These are phyloP conservation scores for Eupelmus urozonus DNA, from an alignment of 2,888 invertebrate genomes.

Conservation along the genomic window DNA sequence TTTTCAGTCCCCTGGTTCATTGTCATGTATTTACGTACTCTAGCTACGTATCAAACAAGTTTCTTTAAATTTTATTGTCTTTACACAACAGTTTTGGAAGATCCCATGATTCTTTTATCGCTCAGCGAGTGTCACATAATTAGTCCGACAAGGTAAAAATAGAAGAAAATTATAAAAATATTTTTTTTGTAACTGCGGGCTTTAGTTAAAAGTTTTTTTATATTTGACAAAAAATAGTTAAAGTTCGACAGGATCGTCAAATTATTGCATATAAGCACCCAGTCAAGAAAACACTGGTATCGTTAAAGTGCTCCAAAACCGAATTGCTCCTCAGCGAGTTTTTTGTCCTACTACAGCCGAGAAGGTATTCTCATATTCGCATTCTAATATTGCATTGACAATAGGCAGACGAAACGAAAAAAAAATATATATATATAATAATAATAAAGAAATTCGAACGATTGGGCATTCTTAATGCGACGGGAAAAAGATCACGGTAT, in stretches of 20 bases:
- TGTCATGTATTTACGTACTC: conserved; percentile 55
- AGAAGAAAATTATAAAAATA: background rate
- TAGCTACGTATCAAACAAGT: conserved; percentile 46
- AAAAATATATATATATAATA: background rate
- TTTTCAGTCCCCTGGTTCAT: conserved; percentile 51
- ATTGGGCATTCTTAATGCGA: conserved; percentile 46
- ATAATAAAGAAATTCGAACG: conserved; percentile 44
- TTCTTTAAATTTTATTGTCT: conserved; percentile 32
- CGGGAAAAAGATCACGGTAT: conserved; percentile 54
- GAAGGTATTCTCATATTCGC: conserved; percentile 43
- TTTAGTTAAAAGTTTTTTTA: background rate
- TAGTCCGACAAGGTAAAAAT: no score
- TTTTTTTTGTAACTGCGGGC: background rate
- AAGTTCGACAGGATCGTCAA: conserved; percentile 35
- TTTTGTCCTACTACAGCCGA: conserved; percentile 44
- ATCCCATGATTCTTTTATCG: conserved; percentile 48
- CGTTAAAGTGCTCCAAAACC: conserved; percentile 41
- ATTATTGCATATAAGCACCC: conserved; percentile 49
- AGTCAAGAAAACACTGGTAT: conserved; percentile 44
- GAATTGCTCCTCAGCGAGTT: conserved; percentile 39
- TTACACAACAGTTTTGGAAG: conserved; percentile 46
- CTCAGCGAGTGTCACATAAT: conserved; percentile 51
- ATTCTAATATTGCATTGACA: conserved; percentile 55
- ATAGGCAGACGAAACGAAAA: conserved; percentile 31
- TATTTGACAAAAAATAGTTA: conserved; percentile 5